Evolutionary conservation across 2,113 vertebrate genomes (phyloP), one percentile per base, ranked within the genome.

Genomic region (Pyrgilauda ruficollis): DNA sequence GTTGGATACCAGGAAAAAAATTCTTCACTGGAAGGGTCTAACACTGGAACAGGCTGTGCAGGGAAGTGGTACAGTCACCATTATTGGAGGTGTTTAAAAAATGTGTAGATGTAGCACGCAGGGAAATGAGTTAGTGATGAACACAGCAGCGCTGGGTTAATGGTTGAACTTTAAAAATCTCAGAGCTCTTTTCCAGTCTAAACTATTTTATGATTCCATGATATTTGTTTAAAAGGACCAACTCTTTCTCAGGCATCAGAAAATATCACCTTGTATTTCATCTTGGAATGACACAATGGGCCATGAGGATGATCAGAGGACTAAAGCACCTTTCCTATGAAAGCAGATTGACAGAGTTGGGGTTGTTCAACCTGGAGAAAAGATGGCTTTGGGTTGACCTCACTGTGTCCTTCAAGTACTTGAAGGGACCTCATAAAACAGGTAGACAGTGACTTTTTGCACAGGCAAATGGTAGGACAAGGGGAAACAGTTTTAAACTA

Each of bases 81-180:
- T 8, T 49, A 12, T 43, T 75, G 12, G 16, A 75, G 6, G 16
- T 56, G 35, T 30, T 62, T 50, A 50, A 49, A 67, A 61, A 27
- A 68, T 0, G 0, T 50, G 20, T 30, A 50, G 20, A 75, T 39
- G 16, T 30, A 43, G 28, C 19, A 68, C 2, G 3, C 6, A 18
- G 11, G 27, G 14, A 75, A 44, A 81, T 22, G 27, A 72, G 9
- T 39, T n/a, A 75, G 27, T 24, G 23, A 13, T n/a, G 27, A 80
- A 56, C 9, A 30, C 26, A 24, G 43, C 30, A 73, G 26, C 17
- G n/a, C 19, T 69, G 20, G 16, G 27, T 68, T 37, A 68, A 56
- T 0, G 0, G 19, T 0, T 50, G 23, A 67, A 62, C 27, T 67
- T 28, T 11, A 68, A 86, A 41, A 66, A 62, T 33, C 18, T 21